A percentile compares a stretch with the other conserved stretches of the same genome.
phyloP scores from a whole-genome alignment of 2,888 invertebrate species.

The Anticlea derivata region DNA sequence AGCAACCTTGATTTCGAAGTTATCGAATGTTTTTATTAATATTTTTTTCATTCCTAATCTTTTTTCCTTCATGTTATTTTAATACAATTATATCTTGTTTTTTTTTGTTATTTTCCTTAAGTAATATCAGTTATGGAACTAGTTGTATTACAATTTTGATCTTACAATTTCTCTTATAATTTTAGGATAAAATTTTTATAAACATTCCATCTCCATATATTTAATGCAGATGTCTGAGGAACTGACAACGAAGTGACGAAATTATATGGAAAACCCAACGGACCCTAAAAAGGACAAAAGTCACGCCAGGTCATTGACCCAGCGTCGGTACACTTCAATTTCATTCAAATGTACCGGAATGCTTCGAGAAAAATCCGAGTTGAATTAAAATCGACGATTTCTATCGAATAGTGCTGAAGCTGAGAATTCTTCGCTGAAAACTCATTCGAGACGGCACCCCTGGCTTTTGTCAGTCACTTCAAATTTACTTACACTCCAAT shows the following conservation, averaged over 20 bases:
- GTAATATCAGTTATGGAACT: too few species aligned
- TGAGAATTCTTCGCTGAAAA: conserved; percentile 24
- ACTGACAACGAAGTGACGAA: neutral
- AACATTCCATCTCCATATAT: neutral
- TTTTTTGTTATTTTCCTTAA: too few species aligned
- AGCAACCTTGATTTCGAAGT: too few species aligned
- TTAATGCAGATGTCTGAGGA: neutral
- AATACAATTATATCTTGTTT: too few species aligned
- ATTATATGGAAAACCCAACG: neutral
- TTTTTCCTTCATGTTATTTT: too few species aligned
- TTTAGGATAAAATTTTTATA: too few species aligned
- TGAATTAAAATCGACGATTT: conserved; percentile 22
- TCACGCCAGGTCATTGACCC: conserved; percentile 9
- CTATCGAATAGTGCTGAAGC: conserved; percentile 23
- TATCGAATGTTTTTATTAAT: too few species aligned
- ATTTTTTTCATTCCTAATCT: too few species aligned
- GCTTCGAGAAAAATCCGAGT: conserved; percentile 24
- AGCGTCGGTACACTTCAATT: conserved; percentile 17
- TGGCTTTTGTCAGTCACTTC: conserved; percentile 10
- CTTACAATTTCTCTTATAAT: too few species aligned
- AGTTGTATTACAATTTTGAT: too few species aligned
- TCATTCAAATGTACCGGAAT: conserved; percentile 20
- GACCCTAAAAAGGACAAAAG: conserved; percentile 2
- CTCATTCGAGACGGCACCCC: conserved; percentile 14
- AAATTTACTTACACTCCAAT: neutral